These are phyloP conservation scores for Falco peregrinus DNA, from an alignment of 2,797 vertebrate genomes.

Conservation along the genomic window DNA sequence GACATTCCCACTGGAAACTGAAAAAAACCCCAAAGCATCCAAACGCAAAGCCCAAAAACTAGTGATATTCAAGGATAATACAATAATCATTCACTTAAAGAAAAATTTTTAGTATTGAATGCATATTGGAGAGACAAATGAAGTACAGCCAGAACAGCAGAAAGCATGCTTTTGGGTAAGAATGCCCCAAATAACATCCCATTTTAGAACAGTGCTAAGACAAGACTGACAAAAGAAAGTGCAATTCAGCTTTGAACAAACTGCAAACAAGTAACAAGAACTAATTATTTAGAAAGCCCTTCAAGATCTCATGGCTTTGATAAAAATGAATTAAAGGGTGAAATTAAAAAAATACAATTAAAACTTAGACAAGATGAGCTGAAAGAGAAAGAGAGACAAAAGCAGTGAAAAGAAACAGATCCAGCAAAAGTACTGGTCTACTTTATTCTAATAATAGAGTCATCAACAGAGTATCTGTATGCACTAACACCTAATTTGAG, in stretches of 20 bases:
- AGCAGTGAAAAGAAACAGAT: neutral
- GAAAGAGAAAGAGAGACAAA: neutral
- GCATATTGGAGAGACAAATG: neutral
- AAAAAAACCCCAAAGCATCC: neutral
- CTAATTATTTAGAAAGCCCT: slow-evolving; percentile 11
- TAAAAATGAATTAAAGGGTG: neutral
- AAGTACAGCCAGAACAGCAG: neutral
- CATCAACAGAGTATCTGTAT: slow-evolving; percentile 20
- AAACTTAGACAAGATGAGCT: neutral
- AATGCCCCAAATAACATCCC: neutral
- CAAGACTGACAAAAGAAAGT: neutral
- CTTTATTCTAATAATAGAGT: slow-evolving; percentile 42
- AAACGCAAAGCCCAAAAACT: neutral
- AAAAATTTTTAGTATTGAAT: neutral
- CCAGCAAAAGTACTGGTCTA: neutral
- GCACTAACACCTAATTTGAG: slow-evolving; percentile 31
- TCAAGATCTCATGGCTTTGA: neutral
- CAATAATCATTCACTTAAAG: neutral
- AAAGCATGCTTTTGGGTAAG: neutral
- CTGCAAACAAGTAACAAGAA: neutral
- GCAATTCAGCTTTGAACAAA: neutral
- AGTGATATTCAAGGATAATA: neutral
- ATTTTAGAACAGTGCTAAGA: neutral
- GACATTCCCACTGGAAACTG: neutral
- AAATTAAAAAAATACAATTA: neutral